Conservation (phyloP, 2,797 vertebrate genomes). For the Esox lucius region DNA sequence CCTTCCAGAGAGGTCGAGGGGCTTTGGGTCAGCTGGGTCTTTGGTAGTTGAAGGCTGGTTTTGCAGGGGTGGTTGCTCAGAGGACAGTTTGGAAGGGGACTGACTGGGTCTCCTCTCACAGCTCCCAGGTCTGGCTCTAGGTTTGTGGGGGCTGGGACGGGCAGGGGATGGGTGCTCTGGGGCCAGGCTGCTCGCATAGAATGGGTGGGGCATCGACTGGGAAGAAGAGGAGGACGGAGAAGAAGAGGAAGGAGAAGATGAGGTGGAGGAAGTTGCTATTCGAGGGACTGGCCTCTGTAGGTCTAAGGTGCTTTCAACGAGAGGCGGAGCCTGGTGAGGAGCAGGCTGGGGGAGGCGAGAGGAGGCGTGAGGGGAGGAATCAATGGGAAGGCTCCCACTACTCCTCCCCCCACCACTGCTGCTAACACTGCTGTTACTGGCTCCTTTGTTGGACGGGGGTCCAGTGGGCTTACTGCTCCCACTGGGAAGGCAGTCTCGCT, state of each 20-base stretch:
- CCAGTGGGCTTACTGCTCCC: slow-evolving; percentile 77
- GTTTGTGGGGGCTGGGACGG: slow-evolving; percentile 81
- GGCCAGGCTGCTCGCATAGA: slow-evolving; percentile 82
- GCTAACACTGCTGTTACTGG: slow-evolving; percentile 69
- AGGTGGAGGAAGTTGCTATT: slow-evolving; percentile 62
- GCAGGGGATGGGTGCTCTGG: slow-evolving; percentile 83
- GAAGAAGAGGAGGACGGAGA: slow-evolving; percentile 76
- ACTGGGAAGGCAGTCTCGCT: slow-evolving; percentile 73
- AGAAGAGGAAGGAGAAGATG: slow-evolving; percentile 59
- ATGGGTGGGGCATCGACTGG: slow-evolving; percentile 82
- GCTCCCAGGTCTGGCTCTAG: slow-evolving; percentile 75
- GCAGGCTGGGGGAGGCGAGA: slow-evolving; percentile 75
- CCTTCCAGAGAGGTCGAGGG: slow-evolving; percentile 93
- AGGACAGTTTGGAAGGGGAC: slow-evolving; percentile 84
- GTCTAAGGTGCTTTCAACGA: slow-evolving; percentile 83
- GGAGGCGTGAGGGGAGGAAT: slow-evolving; percentile 81
- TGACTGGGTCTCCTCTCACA: slow-evolving; percentile 82
- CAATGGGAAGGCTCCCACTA: slow-evolving; percentile 76
- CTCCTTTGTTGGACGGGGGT: slow-evolving; percentile 80
- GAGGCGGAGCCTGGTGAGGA: slow-evolving; percentile 65
- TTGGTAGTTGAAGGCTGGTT: slow-evolving; percentile 77
- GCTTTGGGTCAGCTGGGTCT: slow-evolving; percentile 89
- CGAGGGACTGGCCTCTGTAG: slow-evolving; percentile 90
- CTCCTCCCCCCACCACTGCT: slow-evolving; percentile 65
- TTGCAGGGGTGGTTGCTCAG: slow-evolving; percentile 70